A percentile compares a stretch with the other conserved stretches of the same genome.
These are phyloP conservation scores for Macropis europaea DNA, from an alignment of 2,888 invertebrate species.

Conservation along the genomic window DNA sequence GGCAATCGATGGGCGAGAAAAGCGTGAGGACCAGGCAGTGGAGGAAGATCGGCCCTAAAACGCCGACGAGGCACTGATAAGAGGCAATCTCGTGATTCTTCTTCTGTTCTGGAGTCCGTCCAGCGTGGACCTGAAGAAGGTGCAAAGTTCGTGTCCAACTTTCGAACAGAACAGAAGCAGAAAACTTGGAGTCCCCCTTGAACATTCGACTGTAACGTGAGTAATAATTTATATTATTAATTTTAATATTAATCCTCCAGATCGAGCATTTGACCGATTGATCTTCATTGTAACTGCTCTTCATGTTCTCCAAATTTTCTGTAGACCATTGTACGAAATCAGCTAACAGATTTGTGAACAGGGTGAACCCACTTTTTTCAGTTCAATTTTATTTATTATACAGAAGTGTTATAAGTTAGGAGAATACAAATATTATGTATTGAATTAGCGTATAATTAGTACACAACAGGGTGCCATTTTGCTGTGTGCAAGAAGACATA, in stretches of 20 bases:
- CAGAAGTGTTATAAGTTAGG: too few species aligned
- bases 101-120: conserved; percentile 39
- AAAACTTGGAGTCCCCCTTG: not conserved
- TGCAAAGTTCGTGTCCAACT: conserved; percentile 36
- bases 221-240: not conserved
- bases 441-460: too few species aligned
- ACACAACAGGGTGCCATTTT: too few species aligned
- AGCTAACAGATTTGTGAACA: too few species aligned
- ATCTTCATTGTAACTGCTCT: not conserved
- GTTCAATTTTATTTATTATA: too few species aligned
- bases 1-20: conserved; percentile 35
- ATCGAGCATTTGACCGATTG: too few species aligned
- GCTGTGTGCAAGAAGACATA: too few species aligned
- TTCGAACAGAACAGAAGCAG: conserved; percentile 19
- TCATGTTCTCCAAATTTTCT: not conserved
- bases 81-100: conserved; percentile 55
- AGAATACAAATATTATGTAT: too few species aligned
- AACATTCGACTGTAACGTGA: not conserved
- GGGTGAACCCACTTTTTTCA: too few species aligned
- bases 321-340: too few species aligned
- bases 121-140: not conserved
- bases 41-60: conserved; percentile 54
- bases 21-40: conserved; percentile 25
- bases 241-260: not conserved
- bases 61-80: conserved; percentile 68